Evolutionary conservation across 2,888 invertebrate species (phyloP), one percentile per base, ranked within the genome.

Genomic region (Microctonus brassicae): DNA sequence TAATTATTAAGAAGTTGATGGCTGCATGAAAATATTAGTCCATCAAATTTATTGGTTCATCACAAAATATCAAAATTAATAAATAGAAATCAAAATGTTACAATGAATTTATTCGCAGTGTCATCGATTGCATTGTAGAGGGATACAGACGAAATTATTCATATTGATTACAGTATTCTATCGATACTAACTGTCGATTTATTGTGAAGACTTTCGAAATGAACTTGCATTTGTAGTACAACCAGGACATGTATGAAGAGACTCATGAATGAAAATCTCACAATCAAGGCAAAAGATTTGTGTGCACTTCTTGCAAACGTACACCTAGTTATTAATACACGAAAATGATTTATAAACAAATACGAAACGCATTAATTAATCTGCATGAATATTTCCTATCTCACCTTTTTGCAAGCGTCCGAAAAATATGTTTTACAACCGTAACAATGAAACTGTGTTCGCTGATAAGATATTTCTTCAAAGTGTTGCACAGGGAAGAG

Each of bases 201-300:
- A 42, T 17, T 62, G 72, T 53, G 69, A 52, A 22, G 72, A 42
- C 69, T 78, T 78, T 53, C 89, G 88, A 80, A 89, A 90, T 24
- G 89, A 89, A 64, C 88, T 83, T 58, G 89, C 87, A 87, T 90
- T 92, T 2, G 94, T 93, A n/a, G 96, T 93, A 89, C 99, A 99
- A 55, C 97, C 98, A 17, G 99, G 98, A 87, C 99, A 99, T 47
- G 96, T 95, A 88, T 99, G 99, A 67, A 99, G 89, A 0, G 96
- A 94, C 79, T 96, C 96, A 78, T 98, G 96, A 47, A 99, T 93
- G 85, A 97, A 95, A 79, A 96, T 91, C 90, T 99, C 98, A 89
- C 99, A 99, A 88, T 99, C 97, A 81, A 96, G 90, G 87, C 99
- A 99, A 88, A 95, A 98, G 72, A 91, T 88, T 85, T 94, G 92